Evolutionary conservation across 1,140 invertebrate species (phyloP).

Genomic region (Drosophila sp.): DNA sequence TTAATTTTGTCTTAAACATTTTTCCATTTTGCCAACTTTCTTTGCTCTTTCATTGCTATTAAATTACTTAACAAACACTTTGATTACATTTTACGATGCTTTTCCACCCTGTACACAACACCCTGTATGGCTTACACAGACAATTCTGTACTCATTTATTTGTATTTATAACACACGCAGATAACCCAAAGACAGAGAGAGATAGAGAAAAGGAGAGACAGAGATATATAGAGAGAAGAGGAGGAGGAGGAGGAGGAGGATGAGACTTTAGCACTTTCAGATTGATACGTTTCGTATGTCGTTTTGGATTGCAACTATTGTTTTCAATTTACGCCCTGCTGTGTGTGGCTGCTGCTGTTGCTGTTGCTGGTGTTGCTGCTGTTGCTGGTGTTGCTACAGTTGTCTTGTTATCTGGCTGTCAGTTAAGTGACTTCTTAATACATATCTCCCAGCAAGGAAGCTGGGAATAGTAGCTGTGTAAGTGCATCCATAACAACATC

Average conservation of each 20-base stretch:
- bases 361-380: slow-evolving; percentile 7
- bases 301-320: slow-evolving; percentile 51
- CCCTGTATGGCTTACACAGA: slow-evolving; percentile 3
- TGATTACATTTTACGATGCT: neutral
- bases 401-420: slow-evolving; percentile 61
- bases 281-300: slow-evolving; percentile 56
- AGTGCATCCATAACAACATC: slow-evolving; percentile 40
- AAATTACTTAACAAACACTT: neutral
- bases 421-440: slow-evolving; percentile 66
- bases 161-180: slow-evolving; percentile 11
- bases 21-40: neutral
- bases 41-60: neutral
- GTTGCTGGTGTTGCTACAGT: slow-evolving; percentile 17
- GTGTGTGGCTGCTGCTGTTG: slow-evolving; percentile 44
- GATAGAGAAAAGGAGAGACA: neutral
- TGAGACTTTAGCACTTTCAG: slow-evolving; percentile 27
- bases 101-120: neutral
- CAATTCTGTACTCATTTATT: slow-evolving; percentile 13
- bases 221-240: slow-evolving; percentile 23
- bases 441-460: slow-evolving; percentile 26
- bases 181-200: slow-evolving; percentile 1
- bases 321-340: slow-evolving; percentile 60
- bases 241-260: neutral
- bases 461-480: slow-evolving; percentile 31
- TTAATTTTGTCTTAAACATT: too few relatives aligned